Conservation (phyloP, 2,888 invertebrate species). For the Drosophila phalerata region DNA sequence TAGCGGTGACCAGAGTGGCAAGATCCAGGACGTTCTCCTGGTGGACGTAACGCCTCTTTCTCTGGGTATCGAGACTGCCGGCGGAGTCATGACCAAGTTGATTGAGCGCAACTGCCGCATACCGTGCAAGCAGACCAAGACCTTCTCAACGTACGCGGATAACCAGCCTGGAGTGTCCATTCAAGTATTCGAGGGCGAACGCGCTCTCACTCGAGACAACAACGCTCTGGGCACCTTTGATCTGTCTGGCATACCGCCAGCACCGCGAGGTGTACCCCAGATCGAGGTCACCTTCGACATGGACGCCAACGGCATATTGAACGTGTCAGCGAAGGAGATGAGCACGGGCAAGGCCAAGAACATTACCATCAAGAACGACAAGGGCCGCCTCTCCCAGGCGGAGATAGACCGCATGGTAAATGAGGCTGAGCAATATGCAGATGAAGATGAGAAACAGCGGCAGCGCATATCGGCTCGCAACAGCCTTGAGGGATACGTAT, state of each 20-base stretch:
- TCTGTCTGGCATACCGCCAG: slow-evolving; percentile 97
- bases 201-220: slow-evolving; percentile 97
- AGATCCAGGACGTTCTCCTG: slow-evolving; percentile 90
- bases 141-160: slow-evolving; percentile 92
- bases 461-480: slow-evolving; percentile 90
- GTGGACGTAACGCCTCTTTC: slow-evolving; percentile 90
- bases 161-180: slow-evolving; percentile 92
- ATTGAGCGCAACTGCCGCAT: slow-evolving; percentile 90
- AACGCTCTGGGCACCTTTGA: slow-evolving; percentile 98
- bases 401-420: slow-evolving; percentile 93
- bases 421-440: slow-evolving; percentile 90
- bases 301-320: slow-evolving; percentile 97
- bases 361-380: slow-evolving; percentile 94
- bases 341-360: slow-evolving; percentile 90
- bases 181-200: slow-evolving; percentile 91
- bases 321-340: slow-evolving; percentile 92
- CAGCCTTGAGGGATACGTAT: slow-evolving; percentile 90
- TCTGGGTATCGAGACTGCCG: slow-evolving; percentile 91
- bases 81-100: slow-evolving; percentile 84
- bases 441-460: slow-evolving; percentile 92
- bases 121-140: slow-evolving; percentile 90
- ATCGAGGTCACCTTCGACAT: slow-evolving; percentile 93
- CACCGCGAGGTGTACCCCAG: slow-evolving; percentile 94
- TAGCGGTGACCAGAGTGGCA: slow-evolving; percentile 89
- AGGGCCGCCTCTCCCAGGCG: slow-evolving; percentile 92